phyloP scores from a whole-genome alignment of 2,113 vertebrate species.

The Sorex fumeus region DNA sequence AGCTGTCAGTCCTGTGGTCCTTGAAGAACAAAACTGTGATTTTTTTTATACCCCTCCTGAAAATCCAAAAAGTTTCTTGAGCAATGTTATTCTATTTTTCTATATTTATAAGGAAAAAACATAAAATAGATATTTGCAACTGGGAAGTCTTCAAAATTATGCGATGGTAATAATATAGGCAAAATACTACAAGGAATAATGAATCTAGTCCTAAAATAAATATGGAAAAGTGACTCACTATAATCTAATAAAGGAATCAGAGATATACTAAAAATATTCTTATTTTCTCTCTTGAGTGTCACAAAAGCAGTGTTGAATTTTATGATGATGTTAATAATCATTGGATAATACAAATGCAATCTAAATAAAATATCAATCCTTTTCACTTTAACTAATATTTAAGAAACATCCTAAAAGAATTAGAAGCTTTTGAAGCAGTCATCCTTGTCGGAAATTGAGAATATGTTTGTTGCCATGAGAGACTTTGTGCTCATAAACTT shows the following conservation, averaged over 20 bases:
- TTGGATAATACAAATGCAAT: not conserved
- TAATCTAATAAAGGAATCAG: not conserved
- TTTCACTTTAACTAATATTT: not conserved
- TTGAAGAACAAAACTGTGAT: constrained; percentile 68
- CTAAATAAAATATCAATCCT: constrained; percentile 33
- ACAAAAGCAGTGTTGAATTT: not conserved
- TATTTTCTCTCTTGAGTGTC: constrained; percentile 8
- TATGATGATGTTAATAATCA: not conserved
- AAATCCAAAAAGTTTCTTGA: not conserved
- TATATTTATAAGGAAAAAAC: constrained; percentile 13
- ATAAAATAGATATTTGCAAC: constrained; percentile 42
- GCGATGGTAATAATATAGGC: not conserved
- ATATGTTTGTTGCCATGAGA: not conserved
- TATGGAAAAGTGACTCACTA: constrained; percentile 68
- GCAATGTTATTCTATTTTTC: constrained; percentile 55
- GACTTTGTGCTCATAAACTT: constrained; percentile 41
- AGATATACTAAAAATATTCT: not conserved
- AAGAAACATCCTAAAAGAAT: constrained; percentile 4
- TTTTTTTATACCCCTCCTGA: constrained; percentile 67
- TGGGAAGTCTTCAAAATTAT: constrained; percentile 60
- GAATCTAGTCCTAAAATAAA: constrained; percentile 56
- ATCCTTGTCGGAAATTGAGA: not conserved
- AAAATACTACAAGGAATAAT: constrained; percentile 35
- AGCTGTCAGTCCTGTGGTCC: constrained; percentile 64
- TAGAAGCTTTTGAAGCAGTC: constrained; percentile 29